Conservation (phyloP, 1,140 invertebrate species). For the Drosophila lini region DNA sequence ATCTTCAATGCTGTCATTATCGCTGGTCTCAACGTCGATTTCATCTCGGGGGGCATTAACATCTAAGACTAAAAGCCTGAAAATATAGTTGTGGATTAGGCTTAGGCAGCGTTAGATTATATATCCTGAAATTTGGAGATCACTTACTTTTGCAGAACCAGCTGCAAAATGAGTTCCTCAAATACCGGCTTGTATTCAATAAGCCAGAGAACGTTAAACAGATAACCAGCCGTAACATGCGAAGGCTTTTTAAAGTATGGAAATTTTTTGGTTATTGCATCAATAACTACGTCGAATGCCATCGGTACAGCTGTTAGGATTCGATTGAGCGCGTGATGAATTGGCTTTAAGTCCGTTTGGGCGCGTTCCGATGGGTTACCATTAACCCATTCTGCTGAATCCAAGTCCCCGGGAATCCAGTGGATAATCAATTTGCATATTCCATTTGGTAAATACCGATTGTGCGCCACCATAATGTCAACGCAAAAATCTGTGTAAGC, state of each 20-base stretch:
- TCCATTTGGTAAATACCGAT: slow-evolving; percentile 86
- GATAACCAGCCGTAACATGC: slow-evolving; percentile 87
- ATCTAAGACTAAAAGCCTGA: slow-evolving; percentile 89
- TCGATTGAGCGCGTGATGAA: slow-evolving; percentile 68
- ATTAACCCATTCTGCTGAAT: slow-evolving; percentile 60
- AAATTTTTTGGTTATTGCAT: slow-evolving; percentile 84
- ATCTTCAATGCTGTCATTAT: slow-evolving; percentile 74
- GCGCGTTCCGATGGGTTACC: slow-evolving; percentile 81
- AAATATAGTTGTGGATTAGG: slow-evolving; percentile 1
- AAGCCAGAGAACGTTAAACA: slow-evolving; percentile 88
- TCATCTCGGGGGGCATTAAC: slow-evolving; percentile 87
- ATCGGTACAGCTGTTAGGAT: slow-evolving; percentile 78
- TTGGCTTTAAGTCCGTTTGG: slow-evolving; percentile 48
- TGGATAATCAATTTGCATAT: slow-evolving; percentile 86
- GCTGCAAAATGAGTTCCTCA: slow-evolving; percentile 86
- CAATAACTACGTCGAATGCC: slow-evolving; percentile 63
- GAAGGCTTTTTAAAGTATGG: slow-evolving; percentile 88
- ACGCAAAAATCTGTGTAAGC: slow-evolving; percentile 87
- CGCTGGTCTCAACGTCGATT: slow-evolving; percentile 85
- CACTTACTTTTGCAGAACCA: slow-evolving; percentile 86
- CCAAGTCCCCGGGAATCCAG: slow-evolving; percentile 85
- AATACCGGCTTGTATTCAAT: slow-evolving; percentile 87
- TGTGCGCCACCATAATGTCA: slow-evolving; percentile 88
- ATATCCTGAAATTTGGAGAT: not conserved
- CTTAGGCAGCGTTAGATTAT: not conserved